Base-by-base conservation (phyloP, 2,888 invertebrate genomes). In the Adelphocoris suturalis region DNA sequence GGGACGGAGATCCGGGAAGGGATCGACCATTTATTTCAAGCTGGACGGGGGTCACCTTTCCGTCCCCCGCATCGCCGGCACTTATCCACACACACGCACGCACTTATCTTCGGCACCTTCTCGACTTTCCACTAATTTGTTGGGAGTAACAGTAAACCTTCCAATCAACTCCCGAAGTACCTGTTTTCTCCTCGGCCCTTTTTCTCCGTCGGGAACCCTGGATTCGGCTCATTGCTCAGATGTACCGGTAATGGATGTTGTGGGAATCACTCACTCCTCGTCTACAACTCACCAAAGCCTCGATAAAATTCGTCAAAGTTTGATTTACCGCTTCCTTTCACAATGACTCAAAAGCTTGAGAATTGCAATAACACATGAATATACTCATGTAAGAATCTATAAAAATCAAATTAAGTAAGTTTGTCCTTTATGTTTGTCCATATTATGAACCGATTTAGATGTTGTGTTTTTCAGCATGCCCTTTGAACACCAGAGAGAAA, bases 121-220 rank as follows among this genome's bases (percentile, higher is more conserved):
- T 85, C 85, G 28, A 85, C 85, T 85, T 61, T 61, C 85, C 85
- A 85, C 85, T 85, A 85, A 85, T 85, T 85, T 85, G 85, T 85
- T 85, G 85, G 85, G 85, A 55, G 61, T 85, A 85, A 85, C 85
- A 85, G 57, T 85, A 85, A 85, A 85, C 85, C 85, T 85, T 85
- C 85, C 85, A 85, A 85, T 85, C 85, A 85, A 85, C 85, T 85
- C 55, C 61, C 85, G 48, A 84, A 84, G 84, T 57, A 84, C 84
- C 28, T 19, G 16, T 81, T 81, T 46, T 5, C 13, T 84, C 28
- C 55, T 37, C 47, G 55, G 14, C 9, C 19, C 14, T 23, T 52
- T 52, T 82, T 46, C 28, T 5, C 37, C 80, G n/a, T 80, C 81
- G 16, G 19, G n/a, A 61, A n/a, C 19, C 61, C n/a, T 19, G n/a